Evolutionary conservation across 2,888 invertebrate species (phyloP), one percentile per base, ranked within the genome.

Genomic region (Tipula unca): DNA sequence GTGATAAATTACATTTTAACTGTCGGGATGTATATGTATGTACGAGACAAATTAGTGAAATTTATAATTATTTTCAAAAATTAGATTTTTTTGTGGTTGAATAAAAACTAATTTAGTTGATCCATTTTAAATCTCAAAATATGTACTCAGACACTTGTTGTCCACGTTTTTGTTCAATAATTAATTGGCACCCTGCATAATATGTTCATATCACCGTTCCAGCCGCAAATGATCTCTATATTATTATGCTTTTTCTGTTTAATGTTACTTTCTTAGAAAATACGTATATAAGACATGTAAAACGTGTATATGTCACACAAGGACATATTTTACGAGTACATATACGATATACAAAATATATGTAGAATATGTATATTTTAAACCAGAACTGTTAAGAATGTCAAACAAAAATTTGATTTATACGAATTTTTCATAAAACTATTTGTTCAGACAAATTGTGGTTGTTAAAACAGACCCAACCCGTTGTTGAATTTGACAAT

Each of bases 1-100:
- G 69, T 69, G 69, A 69, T 69, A 69, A 69, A 69, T 69, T 69
- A 69, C 69, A 69, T 69, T 25, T 69, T 69, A 69, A 69, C 69
- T 69, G 69, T 54, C 69, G 69, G 69, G 20, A 25, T 14, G 25
- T 25, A 25, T 25, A 69, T 25, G 13, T 25, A 20, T 69, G 69
- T 69, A 69, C 69, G 10, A 69, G 69, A 69, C 69, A 69, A 69
- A 69, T 69, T 69, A 69, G 25, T 69, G 69, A 25, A 69, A 69
- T 69, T 69, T 69, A 10, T 69, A 69, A 25, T 25, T 48, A 48
- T 0, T 48, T 14, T 4, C 4, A 54, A 54, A 32, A 32, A 6
- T 32, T 32, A 32, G 32, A 32, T 32, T 32, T n/a, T 48, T 17
- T 17, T 20, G 25, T 25, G 69, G 10, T 25, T 69, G 10, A 25